A percentile compares a stretch with the other conserved stretches of the same genome.
Evolutionary conservation across 2,797 vertebrate genomes (phyloP).

Genomic region (Parauchenoglanis punctatus): DNA sequence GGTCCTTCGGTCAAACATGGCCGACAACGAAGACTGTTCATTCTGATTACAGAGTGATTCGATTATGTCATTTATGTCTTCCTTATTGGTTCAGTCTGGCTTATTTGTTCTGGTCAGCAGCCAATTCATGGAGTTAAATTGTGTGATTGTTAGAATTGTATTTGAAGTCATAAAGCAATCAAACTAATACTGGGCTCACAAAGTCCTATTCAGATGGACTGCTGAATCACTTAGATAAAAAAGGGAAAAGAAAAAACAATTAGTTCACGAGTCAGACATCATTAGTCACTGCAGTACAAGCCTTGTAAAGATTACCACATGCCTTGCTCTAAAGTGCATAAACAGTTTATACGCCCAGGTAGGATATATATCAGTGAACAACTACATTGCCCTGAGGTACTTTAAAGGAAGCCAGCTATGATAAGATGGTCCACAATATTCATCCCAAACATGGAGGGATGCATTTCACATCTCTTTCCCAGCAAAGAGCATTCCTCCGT

Average conservation of each 20-base stretch:
- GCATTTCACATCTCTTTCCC: constrained; percentile 9
- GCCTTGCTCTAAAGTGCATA: neutral
- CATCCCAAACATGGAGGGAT: constrained; percentile 33
- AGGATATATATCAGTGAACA: neutral
- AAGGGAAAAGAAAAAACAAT: neutral
- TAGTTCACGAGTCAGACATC: neutral
- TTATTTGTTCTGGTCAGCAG: neutral
- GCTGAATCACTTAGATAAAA: neutral
- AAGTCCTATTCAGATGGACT: neutral
- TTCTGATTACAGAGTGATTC: neutral
- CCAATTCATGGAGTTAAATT: neutral
- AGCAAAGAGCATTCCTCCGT: constrained; percentile 43
- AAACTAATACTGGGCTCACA: neutral
- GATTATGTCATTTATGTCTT: neutral
- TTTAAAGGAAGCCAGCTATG: constrained; percentile 25
- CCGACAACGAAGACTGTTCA: neutral
- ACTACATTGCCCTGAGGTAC: neutral
- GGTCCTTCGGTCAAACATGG: neutral
- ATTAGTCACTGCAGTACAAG: neutral
- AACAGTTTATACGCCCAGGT: neutral
- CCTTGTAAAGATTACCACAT: neutral
- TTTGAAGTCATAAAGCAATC: neutral
- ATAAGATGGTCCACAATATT: constrained; percentile 27
- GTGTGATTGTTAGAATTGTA: neutral
- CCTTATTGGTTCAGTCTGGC: neutral